Conservation (phyloP, 2,113 vertebrate genomes). For the Actenoides lindsayi region DNA sequence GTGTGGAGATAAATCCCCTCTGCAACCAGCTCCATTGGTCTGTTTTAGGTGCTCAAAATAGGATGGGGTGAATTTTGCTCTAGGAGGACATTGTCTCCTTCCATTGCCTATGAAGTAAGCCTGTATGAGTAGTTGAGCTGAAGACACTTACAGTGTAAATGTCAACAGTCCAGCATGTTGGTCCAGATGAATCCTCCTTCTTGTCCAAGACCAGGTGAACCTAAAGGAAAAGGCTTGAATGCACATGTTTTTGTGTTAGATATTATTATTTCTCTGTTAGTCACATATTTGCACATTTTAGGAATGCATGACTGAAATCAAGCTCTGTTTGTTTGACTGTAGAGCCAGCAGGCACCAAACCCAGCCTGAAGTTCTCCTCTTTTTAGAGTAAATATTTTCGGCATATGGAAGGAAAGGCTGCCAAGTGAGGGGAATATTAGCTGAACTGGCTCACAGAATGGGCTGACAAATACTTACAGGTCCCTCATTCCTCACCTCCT, state of each 20-base stretch:
- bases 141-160: background rate
- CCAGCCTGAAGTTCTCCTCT: conserved; percentile 4
- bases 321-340: background rate
- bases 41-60: background rate
- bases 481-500: background rate
- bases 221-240: background rate
- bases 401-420: conserved; percentile 23
- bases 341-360: conserved; percentile 20
- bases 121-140: background rate
- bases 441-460: background rate
- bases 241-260: background rate
- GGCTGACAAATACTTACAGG: conserved; percentile 13
- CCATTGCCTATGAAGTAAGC: background rate
- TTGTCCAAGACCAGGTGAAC: background rate
- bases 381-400: conserved; percentile 27
- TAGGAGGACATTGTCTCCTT: background rate
- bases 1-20: background rate
- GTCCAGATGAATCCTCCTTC: background rate
- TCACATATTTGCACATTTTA: background rate
- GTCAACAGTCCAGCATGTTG: background rate
- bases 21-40: background rate
- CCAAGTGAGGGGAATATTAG: conserved; percentile 9
- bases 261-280: background rate
- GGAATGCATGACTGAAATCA: background rate
- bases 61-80: background rate